phyloP scores from a whole-genome alignment of 2,797 vertebrate genomes.

The Varecia variegata region DNA sequence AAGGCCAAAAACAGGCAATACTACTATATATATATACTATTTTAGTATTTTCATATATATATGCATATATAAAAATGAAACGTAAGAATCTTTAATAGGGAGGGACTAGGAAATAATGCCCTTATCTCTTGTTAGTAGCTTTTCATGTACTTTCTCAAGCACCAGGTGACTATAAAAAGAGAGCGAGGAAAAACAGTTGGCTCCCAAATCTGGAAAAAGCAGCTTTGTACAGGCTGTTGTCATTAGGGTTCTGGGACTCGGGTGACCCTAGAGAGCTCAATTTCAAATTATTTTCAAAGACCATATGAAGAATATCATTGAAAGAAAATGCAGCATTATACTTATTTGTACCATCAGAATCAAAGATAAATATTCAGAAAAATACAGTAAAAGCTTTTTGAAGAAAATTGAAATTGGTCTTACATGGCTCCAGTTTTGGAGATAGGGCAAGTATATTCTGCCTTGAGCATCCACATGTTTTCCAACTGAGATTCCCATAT shows the following conservation, averaged over 20 bases:
- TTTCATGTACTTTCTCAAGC: not conserved
- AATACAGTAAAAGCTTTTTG: not conserved
- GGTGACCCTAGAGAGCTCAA: not conserved
- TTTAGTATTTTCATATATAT: too few relatives aligned
- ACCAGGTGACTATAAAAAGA: not conserved
- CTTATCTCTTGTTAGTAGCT: not conserved
- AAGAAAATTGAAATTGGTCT: conserved; percentile 71
- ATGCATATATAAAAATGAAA: not conserved
- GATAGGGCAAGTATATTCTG: conserved; percentile 92
- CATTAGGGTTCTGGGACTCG: not conserved
- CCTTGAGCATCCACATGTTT: conserved; percentile 93
- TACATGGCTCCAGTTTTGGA: conserved; percentile 97
- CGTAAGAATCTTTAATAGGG: not conserved
- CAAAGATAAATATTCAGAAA: conserved; percentile 43
- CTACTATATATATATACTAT: not conserved
- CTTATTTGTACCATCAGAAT: not conserved
- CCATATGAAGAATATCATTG: not conserved
- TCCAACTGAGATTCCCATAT: conserved; percentile 94
- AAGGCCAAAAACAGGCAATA: conserved; percentile 10
- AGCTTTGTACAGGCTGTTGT: not conserved
- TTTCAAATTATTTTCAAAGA: conserved; percentile 46
- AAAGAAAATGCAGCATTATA: conserved; percentile 39
- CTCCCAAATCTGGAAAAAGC: not conserved
- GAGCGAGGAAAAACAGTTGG: not conserved
- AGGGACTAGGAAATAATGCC: not conserved